Conservation (phyloP, 1,140 invertebrate genomes). For the Phocides pigmalion region DNA sequence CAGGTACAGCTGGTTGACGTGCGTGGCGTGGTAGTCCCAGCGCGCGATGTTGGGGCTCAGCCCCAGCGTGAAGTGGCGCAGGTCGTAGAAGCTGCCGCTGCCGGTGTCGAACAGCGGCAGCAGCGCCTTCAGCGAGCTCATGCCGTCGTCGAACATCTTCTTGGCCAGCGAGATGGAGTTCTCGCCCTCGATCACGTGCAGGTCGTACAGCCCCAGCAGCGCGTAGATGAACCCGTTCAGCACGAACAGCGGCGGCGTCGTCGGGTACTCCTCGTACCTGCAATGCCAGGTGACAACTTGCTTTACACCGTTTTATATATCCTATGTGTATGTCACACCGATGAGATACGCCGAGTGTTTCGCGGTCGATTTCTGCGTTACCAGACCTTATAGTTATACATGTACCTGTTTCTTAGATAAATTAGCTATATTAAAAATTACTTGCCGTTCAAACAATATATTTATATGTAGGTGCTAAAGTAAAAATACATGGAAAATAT, state of each 20-base stretch:
- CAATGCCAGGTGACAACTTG: slow-evolving; percentile 6
- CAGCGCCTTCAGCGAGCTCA: slow-evolving; percentile 94
- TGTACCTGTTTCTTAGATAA: too few species aligned
- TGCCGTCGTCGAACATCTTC: slow-evolving; percentile 92
- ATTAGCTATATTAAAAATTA: too few species aligned
- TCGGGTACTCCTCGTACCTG: slow-evolving; percentile 99
- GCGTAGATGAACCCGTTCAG: slow-evolving; percentile 99
- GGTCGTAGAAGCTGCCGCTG: slow-evolving; percentile 97
- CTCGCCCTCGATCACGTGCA: slow-evolving; percentile 87
- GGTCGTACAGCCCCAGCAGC: slow-evolving; percentile 97
- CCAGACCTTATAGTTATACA: too few species aligned
- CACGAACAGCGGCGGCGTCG: slow-evolving; percentile 96
- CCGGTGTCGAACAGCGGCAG: slow-evolving; percentile 97
- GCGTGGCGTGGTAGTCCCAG: slow-evolving; percentile 99
- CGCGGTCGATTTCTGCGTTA: too few species aligned
- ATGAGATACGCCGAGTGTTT: too few species aligned
- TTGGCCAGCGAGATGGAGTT: slow-evolving; percentile 87
- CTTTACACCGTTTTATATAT: too few species aligned
- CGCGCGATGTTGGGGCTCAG: slow-evolving; percentile 95
- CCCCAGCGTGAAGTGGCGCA: slow-evolving; percentile 95
- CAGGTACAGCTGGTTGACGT: slow-evolving; percentile 97
- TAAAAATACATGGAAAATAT: too few species aligned
- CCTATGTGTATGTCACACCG: too few species aligned
- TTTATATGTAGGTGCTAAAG: too few species aligned
- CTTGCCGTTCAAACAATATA: too few species aligned